Evolutionary conservation across 2,888 invertebrate genomes (phyloP).

Genomic region (Mylabris sibirica): DNA sequence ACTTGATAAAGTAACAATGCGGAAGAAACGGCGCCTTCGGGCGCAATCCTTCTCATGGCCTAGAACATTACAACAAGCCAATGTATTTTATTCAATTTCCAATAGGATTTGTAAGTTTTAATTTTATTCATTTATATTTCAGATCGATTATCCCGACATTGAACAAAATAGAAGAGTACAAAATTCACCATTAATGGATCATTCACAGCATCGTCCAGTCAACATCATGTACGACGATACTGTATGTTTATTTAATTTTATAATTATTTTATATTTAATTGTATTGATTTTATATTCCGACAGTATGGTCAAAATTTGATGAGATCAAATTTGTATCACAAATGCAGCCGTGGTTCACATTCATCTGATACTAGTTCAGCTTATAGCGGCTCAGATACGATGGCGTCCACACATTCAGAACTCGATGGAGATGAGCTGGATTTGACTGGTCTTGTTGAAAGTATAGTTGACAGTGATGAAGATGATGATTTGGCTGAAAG

Average conservation of each 20-base stretch:
- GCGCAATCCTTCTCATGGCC: conserved; percentile 58
- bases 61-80: conserved; percentile 44
- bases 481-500: conserved; percentile 92
- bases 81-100: conserved; percentile 29
- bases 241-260: conserved; percentile 43
- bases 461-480: conserved; percentile 95
- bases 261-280: conserved; percentile 14
- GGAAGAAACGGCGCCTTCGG: conserved; percentile 42
- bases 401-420: conserved; percentile 91
- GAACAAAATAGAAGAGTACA: conserved; percentile 56
- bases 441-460: conserved; percentile 92
- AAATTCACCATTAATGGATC: conserved; percentile 59
- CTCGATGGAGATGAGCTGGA: conserved; percentile 84
- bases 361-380: conserved; percentile 96
- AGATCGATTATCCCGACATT: conserved; percentile 77
- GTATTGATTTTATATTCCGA: conserved; percentile 21
- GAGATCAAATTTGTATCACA: conserved; percentile 80
- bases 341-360: conserved; percentile 82
- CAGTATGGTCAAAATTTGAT: conserved; percentile 58
- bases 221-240: conserved; percentile 59
- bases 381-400: conserved; percentile 95
- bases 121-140: conserved; percentile 34
- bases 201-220: conserved; percentile 55
- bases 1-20: conserved; percentile 43
- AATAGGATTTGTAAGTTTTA: neutral